Evolutionary conservation across 2,888 invertebrate genomes (phyloP).

Genomic region (Eilema sororculum): DNA sequence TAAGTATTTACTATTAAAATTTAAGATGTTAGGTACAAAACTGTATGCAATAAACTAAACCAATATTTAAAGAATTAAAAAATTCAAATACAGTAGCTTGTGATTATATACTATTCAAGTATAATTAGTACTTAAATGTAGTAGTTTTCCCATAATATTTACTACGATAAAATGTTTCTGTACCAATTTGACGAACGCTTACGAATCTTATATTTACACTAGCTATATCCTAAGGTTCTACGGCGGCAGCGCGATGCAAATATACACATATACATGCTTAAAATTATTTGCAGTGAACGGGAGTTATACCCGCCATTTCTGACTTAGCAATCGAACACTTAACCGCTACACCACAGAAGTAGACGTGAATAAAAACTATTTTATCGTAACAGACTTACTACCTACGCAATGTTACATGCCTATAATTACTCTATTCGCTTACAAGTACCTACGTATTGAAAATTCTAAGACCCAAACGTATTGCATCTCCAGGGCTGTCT

Average conservation of each 20-base stretch:
- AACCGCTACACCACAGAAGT: too few species aligned
- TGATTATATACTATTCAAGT: neutral
- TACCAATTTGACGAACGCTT: neutral
- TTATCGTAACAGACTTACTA: too few species aligned
- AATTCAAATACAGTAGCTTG: neutral
- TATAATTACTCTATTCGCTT: too few species aligned
- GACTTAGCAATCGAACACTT: too few species aligned
- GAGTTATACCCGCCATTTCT: too few species aligned
- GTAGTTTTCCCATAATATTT: neutral
- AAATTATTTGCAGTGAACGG: too few species aligned
- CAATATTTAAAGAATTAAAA: neutral
- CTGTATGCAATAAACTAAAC: neutral
- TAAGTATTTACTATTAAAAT: neutral
- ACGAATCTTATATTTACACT: conserved; percentile 4
- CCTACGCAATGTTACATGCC: too few species aligned
- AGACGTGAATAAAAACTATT: too few species aligned
- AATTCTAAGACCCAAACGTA: neutral
- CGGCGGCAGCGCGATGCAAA: too few species aligned
- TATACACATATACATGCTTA: too few species aligned
- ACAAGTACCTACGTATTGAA: neutral
- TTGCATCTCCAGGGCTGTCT: neutral
- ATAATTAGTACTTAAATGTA: neutral
- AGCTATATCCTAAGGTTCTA: too few species aligned
- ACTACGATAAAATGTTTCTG: neutral
- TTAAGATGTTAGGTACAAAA: neutral